Evolutionary conservation across 2,888 invertebrate species (phyloP).

Genomic region (Heterodera filipjevi): DNA sequence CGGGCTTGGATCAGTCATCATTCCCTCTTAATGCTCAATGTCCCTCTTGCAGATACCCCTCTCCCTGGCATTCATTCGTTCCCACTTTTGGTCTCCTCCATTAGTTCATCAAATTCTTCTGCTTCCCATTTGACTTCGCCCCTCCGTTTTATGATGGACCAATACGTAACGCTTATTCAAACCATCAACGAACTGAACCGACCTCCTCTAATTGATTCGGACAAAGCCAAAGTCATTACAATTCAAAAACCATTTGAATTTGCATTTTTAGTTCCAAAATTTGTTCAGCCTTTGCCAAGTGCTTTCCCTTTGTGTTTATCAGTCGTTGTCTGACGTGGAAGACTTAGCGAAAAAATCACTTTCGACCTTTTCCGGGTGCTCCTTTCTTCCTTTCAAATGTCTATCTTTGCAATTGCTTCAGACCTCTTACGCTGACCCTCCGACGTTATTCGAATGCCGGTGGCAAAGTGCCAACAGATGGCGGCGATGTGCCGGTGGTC

Average conservation of each 20-base stretch:
- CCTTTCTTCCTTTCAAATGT: too few relatives aligned
- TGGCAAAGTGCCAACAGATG: not conserved
- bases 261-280: conserved; percentile 77
- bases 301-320: conserved; percentile 96
- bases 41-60: not conserved
- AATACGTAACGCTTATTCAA: conserved; percentile 83
- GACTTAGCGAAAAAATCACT: conserved; percentile 14
- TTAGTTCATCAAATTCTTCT: conserved; percentile 74
- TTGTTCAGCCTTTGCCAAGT: conserved; percentile 90
- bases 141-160: conserved; percentile 82
- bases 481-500: conserved; percentile 42
- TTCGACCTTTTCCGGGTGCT: conserved; percentile 22
- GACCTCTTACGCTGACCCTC: conserved; percentile 32
- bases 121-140: conserved; percentile 97
- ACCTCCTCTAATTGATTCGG: conserved; percentile 72
- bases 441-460: conserved; percentile 19
- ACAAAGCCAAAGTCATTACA: conserved; percentile 47
- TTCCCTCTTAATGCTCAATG: too few relatives aligned
- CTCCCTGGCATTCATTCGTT: conserved; percentile 67
- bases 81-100: conserved; percentile 90
- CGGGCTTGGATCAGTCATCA: not conserved
- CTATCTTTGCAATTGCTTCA: conserved; percentile 28
- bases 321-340: conserved; percentile 80
- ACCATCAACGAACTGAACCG: conserved; percentile 77
- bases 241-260: conserved; percentile 25